These are phyloP conservation scores for Papilio gigon DNA, from an alignment of 2,888 invertebrate species.

Conservation along the genomic window DNA sequence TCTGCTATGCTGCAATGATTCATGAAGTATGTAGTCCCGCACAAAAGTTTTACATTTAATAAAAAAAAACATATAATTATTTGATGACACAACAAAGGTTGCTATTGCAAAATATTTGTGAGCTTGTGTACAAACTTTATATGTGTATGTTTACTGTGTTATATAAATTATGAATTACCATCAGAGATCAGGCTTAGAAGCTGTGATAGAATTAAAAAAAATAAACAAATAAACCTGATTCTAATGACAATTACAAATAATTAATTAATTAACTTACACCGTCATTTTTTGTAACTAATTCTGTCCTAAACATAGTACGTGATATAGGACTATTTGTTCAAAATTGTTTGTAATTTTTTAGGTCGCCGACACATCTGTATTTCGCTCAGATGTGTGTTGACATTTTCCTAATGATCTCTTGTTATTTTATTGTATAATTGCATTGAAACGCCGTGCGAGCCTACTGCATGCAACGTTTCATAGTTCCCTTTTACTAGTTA, in stretches of 20 bases:
- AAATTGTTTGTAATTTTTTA: not conserved
- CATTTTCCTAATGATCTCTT: not conserved
- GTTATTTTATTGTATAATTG: not conserved
- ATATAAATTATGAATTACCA: too few relatives aligned
- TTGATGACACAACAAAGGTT: too few relatives aligned
- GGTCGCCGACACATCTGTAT: not conserved
- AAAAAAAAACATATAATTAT: not conserved
- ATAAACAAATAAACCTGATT: too few relatives aligned
- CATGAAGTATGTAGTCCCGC: not conserved
- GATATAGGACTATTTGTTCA: not conserved
- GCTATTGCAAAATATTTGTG: too few relatives aligned
- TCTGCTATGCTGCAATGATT: not conserved
- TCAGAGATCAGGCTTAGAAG: too few relatives aligned
- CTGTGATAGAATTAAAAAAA: too few relatives aligned
- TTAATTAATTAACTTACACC: too few relatives aligned
- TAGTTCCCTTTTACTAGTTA: not conserved
- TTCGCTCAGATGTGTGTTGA: not conserved
- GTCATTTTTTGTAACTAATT: too few relatives aligned
- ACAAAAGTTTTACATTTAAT: not conserved
- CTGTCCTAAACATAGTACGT: too few relatives aligned
- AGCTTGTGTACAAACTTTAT: too few relatives aligned
- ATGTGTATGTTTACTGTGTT: too few relatives aligned
- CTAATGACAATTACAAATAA: too few relatives aligned
- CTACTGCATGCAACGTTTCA: slow-evolving; percentile 3
- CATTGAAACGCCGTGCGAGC: not conserved